Conservation (phyloP, 2,888 invertebrate species). For the Blastobasis lacticolella region DNA sequence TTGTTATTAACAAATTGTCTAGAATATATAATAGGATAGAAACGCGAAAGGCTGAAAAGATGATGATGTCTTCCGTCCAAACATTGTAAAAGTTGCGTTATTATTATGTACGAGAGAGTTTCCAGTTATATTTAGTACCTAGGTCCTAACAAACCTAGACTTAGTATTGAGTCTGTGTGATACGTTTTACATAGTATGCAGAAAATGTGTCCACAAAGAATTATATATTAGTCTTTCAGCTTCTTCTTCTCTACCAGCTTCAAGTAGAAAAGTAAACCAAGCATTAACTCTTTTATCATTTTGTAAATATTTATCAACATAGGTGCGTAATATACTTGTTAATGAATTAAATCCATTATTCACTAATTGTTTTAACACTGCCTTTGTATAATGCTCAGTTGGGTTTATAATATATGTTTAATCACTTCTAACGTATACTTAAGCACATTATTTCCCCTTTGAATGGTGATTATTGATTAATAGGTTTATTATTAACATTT, state of each 20-base stretch:
- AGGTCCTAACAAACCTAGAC: no score
- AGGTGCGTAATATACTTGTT: not conserved
- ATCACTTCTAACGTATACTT: no score
- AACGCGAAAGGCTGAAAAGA: conserved; percentile 18
- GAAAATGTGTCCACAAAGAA: no score
- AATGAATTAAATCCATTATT: not conserved
- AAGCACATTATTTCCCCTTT: no score
- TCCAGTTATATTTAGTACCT: no score
- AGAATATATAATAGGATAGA: not conserved
- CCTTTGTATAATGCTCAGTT: conserved; percentile 10
- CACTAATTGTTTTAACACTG: conserved; percentile 15
- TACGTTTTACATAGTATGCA: no score
- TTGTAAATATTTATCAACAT: conserved; percentile 15
- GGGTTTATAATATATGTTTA: not conserved
- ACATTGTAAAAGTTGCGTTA: not conserved
- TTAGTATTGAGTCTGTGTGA: no score
- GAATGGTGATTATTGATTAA: no score
- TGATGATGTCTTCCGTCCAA: conserved; percentile 21
- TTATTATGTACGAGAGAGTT: no score
- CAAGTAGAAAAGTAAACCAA: conserved; percentile 26
- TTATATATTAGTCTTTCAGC: conserved; percentile 12
- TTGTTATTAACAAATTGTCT: conserved; percentile 2
- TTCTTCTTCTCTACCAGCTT: conserved; percentile 30
- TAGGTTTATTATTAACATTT: not conserved
- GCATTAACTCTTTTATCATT: conserved; percentile 8